Base-by-base conservation (phyloP, 2,113 vertebrate species). In the Rhombomys opimus region DNA sequence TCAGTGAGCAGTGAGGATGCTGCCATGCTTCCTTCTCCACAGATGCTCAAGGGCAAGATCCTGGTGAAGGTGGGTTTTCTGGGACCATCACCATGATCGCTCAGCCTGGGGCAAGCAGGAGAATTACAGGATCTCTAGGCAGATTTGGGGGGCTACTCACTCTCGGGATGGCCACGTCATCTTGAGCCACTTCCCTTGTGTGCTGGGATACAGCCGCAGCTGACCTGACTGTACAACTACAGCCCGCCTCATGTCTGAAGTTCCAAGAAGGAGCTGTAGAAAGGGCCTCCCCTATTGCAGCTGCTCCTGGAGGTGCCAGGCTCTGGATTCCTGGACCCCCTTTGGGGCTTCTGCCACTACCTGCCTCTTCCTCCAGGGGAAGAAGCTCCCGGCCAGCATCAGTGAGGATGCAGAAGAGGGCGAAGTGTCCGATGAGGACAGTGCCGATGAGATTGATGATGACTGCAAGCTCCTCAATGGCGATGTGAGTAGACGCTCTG, bases 371-470 rank as follows among this genome's bases (percentile, higher is more conserved):
- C 96, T 70, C n/a, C 97, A 99, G 99, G 99, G 99, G 7, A 99
- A 99, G 98, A 99, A 99, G 84, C 99, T 99, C n/a, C 99, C 99
- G 1, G 97, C 99, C 76, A 99, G 98, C 98, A 99, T 99, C 52
- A 99, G 99, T 0, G 99, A 99, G 81, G 98, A 99, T 2, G 99
- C 99, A 0, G 99, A 99, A 87, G 99, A 99, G 94, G 99, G 99
- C 0, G 99, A 99, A 61, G 99, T 99, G 89, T 99, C 99, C 0
- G 99, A 99, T 0, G 99, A 99, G 96, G 99, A 99, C 99, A 99
- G 99, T 0, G 99, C 99, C 0, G 99, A 99, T 7, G 99, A 99
- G 98, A 99, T 99, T 18, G 99, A 99, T 1, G 99, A 99, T 1
- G 99, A 99, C 97, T 99, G 99, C 95, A 99, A 99, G 97, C 97